Conservation (phyloP, 2,797 vertebrate species). For the Poecilia gillii region DNA sequence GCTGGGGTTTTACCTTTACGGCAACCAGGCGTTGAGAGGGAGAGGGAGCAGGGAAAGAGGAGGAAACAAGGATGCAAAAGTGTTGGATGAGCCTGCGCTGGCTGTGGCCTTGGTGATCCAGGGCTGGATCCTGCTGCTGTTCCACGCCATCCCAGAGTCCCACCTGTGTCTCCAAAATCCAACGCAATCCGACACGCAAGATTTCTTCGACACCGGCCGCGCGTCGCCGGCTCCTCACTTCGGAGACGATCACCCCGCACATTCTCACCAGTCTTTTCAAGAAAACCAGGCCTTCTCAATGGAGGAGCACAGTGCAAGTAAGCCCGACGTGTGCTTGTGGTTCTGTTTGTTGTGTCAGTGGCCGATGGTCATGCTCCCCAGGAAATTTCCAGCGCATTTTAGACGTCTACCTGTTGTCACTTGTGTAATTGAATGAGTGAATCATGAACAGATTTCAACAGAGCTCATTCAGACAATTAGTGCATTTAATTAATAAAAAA, state of each 20-base stretch:
- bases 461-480: neutral
- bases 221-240: constrained; percentile 81
- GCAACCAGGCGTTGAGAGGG: constrained; percentile 79
- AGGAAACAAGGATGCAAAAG: constrained; percentile 63
- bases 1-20: constrained; percentile 95
- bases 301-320: constrained; percentile 95
- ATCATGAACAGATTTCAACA: neutral
- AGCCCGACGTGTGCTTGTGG: constrained; percentile 25
- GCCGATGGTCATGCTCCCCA: neutral
- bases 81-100: constrained; percentile 91
- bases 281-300: constrained; percentile 96
- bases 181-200: constrained; percentile 83
- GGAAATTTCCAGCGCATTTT: neutral
- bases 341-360: neutral
- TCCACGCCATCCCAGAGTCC: constrained; percentile 94
- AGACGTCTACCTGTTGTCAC: neutral
- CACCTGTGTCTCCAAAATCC: constrained; percentile 88
- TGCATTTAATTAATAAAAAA: neutral
- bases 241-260: constrained; percentile 89
- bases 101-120: constrained; percentile 92
- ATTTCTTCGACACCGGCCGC: constrained; percentile 92
- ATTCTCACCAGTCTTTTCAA: constrained; percentile 85
- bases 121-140: constrained; percentile 94
- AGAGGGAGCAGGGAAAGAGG: constrained; percentile 59
- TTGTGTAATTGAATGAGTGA: neutral